Evolutionary conservation across 2,113 vertebrate genomes (phyloP), one percentile per base, ranked within the genome.

Genomic region (Acrocephalus kingi): DNA sequence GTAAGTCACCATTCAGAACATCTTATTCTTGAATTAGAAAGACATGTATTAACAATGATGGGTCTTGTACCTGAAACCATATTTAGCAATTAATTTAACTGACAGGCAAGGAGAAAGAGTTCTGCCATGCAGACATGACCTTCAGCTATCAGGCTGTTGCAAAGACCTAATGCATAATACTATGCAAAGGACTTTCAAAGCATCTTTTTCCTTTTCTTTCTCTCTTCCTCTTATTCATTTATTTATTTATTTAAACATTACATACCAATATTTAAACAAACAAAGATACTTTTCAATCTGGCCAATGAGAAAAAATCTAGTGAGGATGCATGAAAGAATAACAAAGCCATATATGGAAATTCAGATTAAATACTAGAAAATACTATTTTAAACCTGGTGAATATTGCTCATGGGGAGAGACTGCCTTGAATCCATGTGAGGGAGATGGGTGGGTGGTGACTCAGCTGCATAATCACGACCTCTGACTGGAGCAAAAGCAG

Each of bases 11-110:
- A 58, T 51, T 72, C 43, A 67, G 75, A 89, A 71, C 12, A 68
- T 39, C 24, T 49, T 79, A 56, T 80, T 88, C 61, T 64, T 75
- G 61, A 83, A 69, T 95, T 95, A 94, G 89, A 91, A 94, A 89
- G 63, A 31, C 55, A 48, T 74, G 54, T 49, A 91, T 89, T 89
- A 91, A 48, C 80, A 91, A 45, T 72, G 85, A 92, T 56, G 59
- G 75, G 30, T 71, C 71, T 82, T 92, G 58, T 87, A 93, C 84
- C 77, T 92, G 88, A 80, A 84, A 87, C 59, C 54, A 18, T 75
- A 91, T 93, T 96, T 93, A 95, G 93, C 18, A 88, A 81, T 41
- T 93, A 94, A 90, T 95, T 93, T 83, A 95, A 61, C n/a, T 56
- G 91, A 90, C 71, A 85, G 52, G 45, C 45, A 89, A 96, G 67